phyloP scores from a whole-genome alignment of 1,140 invertebrate species.

The Akabosia matsudoensis region DNA sequence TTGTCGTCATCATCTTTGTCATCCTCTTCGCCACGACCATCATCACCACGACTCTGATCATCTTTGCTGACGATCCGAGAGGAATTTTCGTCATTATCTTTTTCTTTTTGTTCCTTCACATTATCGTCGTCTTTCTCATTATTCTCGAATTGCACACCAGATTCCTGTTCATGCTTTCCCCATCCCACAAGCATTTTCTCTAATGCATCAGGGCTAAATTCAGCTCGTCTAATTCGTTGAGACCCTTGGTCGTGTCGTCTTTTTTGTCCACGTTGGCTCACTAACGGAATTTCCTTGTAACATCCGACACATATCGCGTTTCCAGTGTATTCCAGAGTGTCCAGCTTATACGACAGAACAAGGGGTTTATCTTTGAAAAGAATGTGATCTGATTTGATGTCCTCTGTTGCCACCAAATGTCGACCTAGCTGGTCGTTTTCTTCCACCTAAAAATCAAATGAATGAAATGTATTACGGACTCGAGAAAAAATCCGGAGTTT shows the following conservation, averaged over 20 bases:
- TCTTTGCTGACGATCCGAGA: background rate
- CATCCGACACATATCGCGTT: slow-evolving; percentile 48
- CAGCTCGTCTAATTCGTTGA: background rate
- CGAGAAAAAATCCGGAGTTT: slow-evolving; percentile 1
- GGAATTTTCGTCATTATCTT: background rate
- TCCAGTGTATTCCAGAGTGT: slow-evolving; percentile 11
- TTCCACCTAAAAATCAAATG: slow-evolving; percentile 35
- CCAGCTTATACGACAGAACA: slow-evolving; percentile 45
- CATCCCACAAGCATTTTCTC: slow-evolving; percentile 3
- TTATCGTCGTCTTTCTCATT: slow-evolving; percentile 7
- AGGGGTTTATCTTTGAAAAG: slow-evolving; percentile 48
- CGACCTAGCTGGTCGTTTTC: slow-evolving; percentile 39
- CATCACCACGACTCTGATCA: background rate
- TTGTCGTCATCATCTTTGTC: background rate
- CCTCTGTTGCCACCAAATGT: slow-evolving; percentile 46
- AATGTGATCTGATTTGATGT: slow-evolving; percentile 48
- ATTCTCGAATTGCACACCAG: background rate
- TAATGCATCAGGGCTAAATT: background rate
- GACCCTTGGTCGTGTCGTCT: background rate
- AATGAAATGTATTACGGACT: background rate
- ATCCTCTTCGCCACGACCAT: background rate
- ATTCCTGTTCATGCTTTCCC: background rate
- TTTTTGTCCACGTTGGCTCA: background rate
- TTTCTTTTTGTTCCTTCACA: background rate
- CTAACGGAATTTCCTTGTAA: slow-evolving; percentile 30